Conservation (phyloP, 2,113 vertebrate genomes). For the Capra hircus region DNA sequence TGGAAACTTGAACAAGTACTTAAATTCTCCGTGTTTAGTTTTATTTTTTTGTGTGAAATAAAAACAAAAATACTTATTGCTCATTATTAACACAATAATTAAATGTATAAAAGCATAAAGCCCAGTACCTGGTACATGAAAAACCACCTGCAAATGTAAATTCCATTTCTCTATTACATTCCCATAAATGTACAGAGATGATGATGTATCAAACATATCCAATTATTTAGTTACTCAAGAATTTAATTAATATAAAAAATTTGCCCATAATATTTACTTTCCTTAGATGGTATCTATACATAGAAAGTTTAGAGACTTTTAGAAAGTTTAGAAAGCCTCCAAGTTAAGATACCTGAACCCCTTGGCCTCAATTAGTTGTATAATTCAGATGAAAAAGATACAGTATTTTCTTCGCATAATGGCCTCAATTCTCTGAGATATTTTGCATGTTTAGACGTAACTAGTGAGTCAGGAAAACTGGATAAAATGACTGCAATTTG, state of each 20-base stretch:
- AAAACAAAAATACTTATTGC: background rate
- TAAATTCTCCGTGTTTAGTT: background rate
- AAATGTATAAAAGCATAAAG: background rate
- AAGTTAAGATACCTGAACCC: background rate
- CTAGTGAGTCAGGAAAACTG: background rate
- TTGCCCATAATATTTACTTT: background rate
- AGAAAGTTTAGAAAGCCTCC: background rate
- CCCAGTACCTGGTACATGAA: background rate
- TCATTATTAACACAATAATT: background rate
- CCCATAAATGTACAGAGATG: background rate
- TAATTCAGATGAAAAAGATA: constrained; percentile 11
- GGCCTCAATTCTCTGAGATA: background rate
- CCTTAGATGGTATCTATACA: background rate
- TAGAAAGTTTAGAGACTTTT: background rate
- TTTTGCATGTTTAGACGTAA: background rate
- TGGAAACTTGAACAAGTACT: background rate
- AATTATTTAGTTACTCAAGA: background rate
- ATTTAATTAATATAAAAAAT: background rate
- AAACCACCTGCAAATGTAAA: background rate
- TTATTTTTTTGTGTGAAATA: background rate
- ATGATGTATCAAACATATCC: background rate
- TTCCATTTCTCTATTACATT: background rate
- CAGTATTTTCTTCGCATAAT: background rate
- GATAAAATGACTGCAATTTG: background rate
- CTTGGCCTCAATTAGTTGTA: background rate